A percentile compares a stretch with the other conserved stretches of the same genome.
phyloP scores from a whole-genome alignment of 2,888 invertebrate genomes.

The Stenolophus ochropezus region DNA sequence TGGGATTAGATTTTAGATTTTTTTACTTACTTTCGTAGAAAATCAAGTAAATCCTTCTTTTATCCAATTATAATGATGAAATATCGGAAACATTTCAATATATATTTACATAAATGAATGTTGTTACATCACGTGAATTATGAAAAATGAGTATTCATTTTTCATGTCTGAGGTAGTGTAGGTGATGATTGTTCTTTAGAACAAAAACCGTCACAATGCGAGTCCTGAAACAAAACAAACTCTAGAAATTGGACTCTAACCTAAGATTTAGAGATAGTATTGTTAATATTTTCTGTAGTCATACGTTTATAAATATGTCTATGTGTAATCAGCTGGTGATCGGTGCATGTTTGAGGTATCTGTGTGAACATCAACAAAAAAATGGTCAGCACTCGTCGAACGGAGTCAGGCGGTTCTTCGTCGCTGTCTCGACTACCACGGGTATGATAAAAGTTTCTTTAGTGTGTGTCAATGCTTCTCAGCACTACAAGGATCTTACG shows the following conservation, averaged over 20 bases:
- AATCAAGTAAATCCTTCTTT: background rate
- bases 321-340: slow-evolving; percentile 46
- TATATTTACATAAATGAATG: background rate
- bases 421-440: slow-evolving; percentile 68
- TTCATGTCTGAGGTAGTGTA: background rate
- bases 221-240: background rate
- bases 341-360: slow-evolving; percentile 55
- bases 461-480: background rate
- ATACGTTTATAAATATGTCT: slow-evolving; percentile 12
- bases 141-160: background rate
- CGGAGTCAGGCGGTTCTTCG: slow-evolving; percentile 70
- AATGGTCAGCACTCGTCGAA: slow-evolving; percentile 71
- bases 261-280: background rate
- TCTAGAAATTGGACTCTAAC: background rate
- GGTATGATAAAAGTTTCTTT: slow-evolving; percentile 67
- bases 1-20: background rate
- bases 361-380: slow-evolving; percentile 49
- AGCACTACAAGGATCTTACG: background rate
- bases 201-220: background rate
- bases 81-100: background rate
- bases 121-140: background rate
- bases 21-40: background rate
- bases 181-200: background rate
- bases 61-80: background rate
- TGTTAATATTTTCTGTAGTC: background rate